Conservation (phyloP, 2,888 invertebrate species). For the Molanna angustata region DNA sequence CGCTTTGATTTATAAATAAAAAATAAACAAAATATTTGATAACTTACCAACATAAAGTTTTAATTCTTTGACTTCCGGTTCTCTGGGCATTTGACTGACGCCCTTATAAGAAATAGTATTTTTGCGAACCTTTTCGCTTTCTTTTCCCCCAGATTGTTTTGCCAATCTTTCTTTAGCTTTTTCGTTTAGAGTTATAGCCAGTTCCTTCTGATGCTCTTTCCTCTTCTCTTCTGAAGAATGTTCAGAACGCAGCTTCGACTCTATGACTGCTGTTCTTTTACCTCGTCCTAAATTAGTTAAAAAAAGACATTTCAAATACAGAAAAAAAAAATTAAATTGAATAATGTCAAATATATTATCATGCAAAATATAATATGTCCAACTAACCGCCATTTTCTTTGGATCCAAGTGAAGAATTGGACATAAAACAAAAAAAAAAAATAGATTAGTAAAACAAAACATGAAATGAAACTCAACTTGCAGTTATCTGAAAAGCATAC, state of each 20-base stretch:
- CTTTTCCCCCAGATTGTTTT: slow-evolving; percentile 80
- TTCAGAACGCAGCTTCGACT: slow-evolving; percentile 90
- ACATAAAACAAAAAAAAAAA: slow-evolving; percentile 26
- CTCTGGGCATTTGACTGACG: slow-evolving; percentile 88
- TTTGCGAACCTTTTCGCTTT: slow-evolving; percentile 86
- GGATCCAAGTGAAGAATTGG: slow-evolving; percentile 17
- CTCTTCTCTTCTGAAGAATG: slow-evolving; percentile 97
- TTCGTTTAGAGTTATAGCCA: slow-evolving; percentile 87
- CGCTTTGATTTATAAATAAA: slow-evolving; percentile 12
- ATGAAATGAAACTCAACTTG: neutral
- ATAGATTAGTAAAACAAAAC: slow-evolving; percentile 1
- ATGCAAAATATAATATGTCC: slow-evolving; percentile 6
- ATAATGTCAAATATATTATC: slow-evolving; percentile 26
- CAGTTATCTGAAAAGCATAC: neutral
- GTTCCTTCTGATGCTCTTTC: slow-evolving; percentile 93
- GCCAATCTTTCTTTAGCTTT: slow-evolving; percentile 90
- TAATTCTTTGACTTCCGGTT: slow-evolving; percentile 87
- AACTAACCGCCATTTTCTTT: slow-evolving; percentile 30
- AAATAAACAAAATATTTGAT: neutral
- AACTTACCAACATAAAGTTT: slow-evolving; percentile 90
- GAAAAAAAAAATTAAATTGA: slow-evolving; percentile 17
- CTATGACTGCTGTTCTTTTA: slow-evolving; percentile 87
- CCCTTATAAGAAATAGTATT: slow-evolving; percentile 95
- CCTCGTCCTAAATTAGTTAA: slow-evolving; percentile 65
- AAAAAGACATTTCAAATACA: too few relatives aligned